Evolutionary conservation across 1,140 invertebrate genomes (phyloP).

Genomic region (Trissolcus basalis): DNA sequence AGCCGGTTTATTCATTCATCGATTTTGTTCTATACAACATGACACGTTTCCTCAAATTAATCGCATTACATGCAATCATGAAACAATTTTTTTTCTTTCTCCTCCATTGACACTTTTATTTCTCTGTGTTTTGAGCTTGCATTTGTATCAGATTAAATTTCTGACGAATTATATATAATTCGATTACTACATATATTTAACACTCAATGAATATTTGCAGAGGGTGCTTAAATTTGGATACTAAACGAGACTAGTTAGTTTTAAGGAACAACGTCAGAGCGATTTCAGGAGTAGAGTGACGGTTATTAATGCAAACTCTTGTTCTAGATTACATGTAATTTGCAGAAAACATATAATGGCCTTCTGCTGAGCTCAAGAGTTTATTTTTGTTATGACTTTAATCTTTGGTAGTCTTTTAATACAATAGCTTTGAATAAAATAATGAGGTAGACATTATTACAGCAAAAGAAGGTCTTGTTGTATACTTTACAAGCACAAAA

Average conservation of each 20-base stretch:
- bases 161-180: too few species aligned
- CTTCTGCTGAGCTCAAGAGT: not conserved
- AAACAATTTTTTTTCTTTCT: too few species aligned
- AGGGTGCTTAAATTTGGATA: constrained; percentile 8
- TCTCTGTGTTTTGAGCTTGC: constrained; percentile 13
- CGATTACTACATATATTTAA: too few species aligned
- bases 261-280: not conserved
- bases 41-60: too few species aligned
- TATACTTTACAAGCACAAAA: too few species aligned
- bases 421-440: not conserved
- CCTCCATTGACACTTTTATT: too few species aligned
- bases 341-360: constrained; percentile 3
- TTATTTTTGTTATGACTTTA: constrained; percentile 2
- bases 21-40: constrained; percentile 24
- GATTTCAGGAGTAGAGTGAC: constrained; percentile 1
- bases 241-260: constrained; percentile 12
- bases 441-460: not conserved
- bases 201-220: constrained; percentile 5
- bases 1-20: constrained; percentile 46
- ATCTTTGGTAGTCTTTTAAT: not conserved
- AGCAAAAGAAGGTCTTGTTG: too few species aligned
- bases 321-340: constrained; percentile 11
- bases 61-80: too few species aligned
- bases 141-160: too few species aligned
- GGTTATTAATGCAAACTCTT: constrained; percentile 26